Evolutionary conservation across 2,797 vertebrate genomes (phyloP), one percentile per base, ranked within the genome.

Genomic region (Phoeniculus purpureus): DNA sequence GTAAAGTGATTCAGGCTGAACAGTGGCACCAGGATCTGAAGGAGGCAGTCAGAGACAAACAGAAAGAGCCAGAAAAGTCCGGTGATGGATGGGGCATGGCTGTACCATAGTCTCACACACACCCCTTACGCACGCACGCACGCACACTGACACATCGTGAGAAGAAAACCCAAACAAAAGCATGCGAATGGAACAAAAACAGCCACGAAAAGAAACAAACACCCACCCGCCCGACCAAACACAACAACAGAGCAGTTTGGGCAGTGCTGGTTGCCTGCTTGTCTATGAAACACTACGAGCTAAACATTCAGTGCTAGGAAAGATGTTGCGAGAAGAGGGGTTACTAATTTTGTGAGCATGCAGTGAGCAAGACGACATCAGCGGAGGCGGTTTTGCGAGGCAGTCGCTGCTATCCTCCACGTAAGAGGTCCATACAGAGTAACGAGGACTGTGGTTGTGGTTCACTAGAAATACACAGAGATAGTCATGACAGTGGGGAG

Each of bases 221-320:
- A 37, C 37, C 37, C 37, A 37, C 94, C 74, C 81, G 89, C 92
- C 88, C 93, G 95, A 93, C 93, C 96, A 80, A 83, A 80, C 85
- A 94, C 89, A 96, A 94, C 43, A 96, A 96, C 96, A 96, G 96
- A 96, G 91, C 92, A 95, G 96, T 97, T 98, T 97, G 98, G 98
- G 98, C 98, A 99, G 98, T 96, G 97, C 99, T 99, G 99, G 99
- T 99, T 99, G 99, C 99, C 99, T 99, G 99, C 99, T 99, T 99
- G 99, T 99, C 99, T 98, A 98, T 98, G 98, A 97, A 98, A 98
- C 98, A 98, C 97, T 96, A 97, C 97, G 98, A 98, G 97, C 97
- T 98, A 97, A 97, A 98, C 98, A 97, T 96, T 98, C 97, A 98
- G 96, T 92, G 92, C 97, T 97, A 98, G 94, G 66, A 58, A 65